phyloP scores from a whole-genome alignment of 1,140 invertebrate species.

The Danaus melanippus region DNA sequence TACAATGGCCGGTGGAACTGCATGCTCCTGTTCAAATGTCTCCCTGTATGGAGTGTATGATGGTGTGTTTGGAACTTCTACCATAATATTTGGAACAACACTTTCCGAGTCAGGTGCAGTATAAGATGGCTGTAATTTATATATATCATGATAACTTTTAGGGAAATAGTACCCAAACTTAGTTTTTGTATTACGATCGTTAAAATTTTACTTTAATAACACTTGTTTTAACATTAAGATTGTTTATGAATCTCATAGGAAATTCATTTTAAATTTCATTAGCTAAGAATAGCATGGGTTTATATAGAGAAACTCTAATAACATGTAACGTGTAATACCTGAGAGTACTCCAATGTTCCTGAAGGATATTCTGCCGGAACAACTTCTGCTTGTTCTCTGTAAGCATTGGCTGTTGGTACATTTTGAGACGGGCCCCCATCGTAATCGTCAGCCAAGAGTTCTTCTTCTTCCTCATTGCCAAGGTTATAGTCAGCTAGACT shows the following conservation, averaged over 20 bases:
- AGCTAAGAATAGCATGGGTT: background rate
- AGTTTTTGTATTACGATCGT: too few relatives aligned
- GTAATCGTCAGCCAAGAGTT: conserved; percentile 60
- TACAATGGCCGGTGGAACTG: conserved; percentile 59
- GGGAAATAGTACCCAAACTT: too few relatives aligned
- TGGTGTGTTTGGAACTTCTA: conserved; percentile 42
- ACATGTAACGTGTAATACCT: conserved; percentile 25
- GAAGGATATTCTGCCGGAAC: conserved; percentile 34
- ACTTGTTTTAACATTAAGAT: too few relatives aligned
- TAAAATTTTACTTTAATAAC: too few relatives aligned
- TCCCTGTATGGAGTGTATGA: conserved; percentile 52
- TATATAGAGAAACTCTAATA: background rate
- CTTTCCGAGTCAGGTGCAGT: conserved; percentile 43
- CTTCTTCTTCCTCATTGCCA: conserved; percentile 64
- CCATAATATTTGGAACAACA: conserved; percentile 58
- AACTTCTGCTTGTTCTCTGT: conserved; percentile 33
- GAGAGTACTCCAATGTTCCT: conserved; percentile 38
- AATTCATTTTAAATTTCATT: too few relatives aligned
- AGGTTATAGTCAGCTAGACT: conserved; percentile 63
- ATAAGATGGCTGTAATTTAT: conserved; percentile 29
- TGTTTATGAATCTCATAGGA: too few relatives aligned
- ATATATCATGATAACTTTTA: background rate
- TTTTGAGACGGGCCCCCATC: conserved; percentile 50
- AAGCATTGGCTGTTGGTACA: conserved; percentile 41
- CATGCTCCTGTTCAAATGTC: conserved; percentile 41